Conservation (phyloP, 2,888 invertebrate genomes). For the Aphodius sticticus region DNA sequence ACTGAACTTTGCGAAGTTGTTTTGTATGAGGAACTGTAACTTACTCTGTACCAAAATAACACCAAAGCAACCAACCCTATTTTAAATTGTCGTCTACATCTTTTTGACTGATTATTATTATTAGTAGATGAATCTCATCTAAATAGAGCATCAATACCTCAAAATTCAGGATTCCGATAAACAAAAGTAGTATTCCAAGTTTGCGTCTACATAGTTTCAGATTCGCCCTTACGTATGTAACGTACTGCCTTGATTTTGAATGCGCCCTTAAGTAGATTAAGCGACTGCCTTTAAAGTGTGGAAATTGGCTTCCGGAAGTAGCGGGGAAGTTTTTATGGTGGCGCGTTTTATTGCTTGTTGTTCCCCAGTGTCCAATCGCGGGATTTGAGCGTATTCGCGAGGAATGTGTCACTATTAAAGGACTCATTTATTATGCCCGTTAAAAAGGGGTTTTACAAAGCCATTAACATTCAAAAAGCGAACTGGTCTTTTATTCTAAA, state of each 20-base stretch:
- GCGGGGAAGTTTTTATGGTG: neutral
- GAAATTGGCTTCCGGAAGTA: neutral
- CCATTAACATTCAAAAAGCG: neutral
- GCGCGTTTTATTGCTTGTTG: neutral
- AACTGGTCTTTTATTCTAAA: neutral
- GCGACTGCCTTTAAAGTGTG: neutral
- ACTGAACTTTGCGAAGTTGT: neutral
- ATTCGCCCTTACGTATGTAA: neutral
- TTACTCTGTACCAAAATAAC: neutral
- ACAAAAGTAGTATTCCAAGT: too few species aligned
- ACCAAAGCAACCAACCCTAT: neutral
- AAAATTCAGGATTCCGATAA: too few species aligned
- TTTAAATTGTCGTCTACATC: neutral
- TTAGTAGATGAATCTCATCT: too few species aligned
- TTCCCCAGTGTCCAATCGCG: neutral
- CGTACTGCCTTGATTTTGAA: neutral
- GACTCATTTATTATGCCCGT: neutral
- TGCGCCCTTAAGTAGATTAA: neutral
- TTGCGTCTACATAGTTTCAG: neutral
- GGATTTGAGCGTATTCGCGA: neutral
- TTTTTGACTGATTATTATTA: too few species aligned
- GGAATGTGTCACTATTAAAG: constrained; percentile 4
- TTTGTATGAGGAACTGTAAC: neutral
- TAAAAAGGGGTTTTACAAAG: neutral
- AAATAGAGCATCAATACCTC: too few species aligned